These are phyloP conservation scores for Tillus elongatus DNA, from an alignment of 2,888 invertebrate species.

Conservation along the genomic window DNA sequence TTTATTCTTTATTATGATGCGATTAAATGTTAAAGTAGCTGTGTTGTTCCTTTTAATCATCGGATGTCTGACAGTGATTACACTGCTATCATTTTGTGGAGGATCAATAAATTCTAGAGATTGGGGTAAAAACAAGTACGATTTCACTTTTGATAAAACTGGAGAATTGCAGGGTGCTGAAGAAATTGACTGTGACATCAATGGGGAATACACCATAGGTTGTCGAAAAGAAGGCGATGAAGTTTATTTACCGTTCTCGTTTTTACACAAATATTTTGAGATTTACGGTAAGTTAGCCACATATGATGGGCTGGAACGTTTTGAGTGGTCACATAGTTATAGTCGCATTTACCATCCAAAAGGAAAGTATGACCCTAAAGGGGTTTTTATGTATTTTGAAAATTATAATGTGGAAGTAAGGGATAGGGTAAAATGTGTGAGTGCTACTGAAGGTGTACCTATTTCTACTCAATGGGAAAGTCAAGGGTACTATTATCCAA, in stretches of 20 bases:
- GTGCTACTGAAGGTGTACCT: constrained; percentile 87
- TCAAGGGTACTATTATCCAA: constrained; percentile 93
- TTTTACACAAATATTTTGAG: constrained; percentile 90
- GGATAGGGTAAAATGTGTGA: constrained; percentile 92
- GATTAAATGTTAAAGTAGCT: constrained; percentile 68
- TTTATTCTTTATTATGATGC: constrained; percentile 57
- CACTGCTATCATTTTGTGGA: constrained; percentile 69
- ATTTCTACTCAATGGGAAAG: constrained; percentile 96
- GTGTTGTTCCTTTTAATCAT: constrained; percentile 55
- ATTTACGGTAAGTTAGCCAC: constrained; percentile 78
- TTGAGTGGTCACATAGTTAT: constrained; percentile 93
- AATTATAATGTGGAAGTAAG: constrained; percentile 96
- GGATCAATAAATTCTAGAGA: constrained; percentile 39
- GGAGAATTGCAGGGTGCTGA: constrained; percentile 45
- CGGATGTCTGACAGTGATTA: constrained; percentile 59
- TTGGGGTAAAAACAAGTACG: constrained; percentile 21
- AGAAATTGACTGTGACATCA: constrained; percentile 80
- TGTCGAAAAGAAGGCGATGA: constrained; percentile 52
- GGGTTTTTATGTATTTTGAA: constrained; percentile 93
- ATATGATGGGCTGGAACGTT: constrained; percentile 65
- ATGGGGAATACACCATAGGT: constrained; percentile 59
- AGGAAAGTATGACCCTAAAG: constrained; percentile 78
- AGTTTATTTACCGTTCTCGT: constrained; percentile 86
- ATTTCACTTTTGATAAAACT: constrained; percentile 23
- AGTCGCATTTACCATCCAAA: constrained; percentile 84